Evolutionary conservation across 1,140 invertebrate species (phyloP).

Genomic region (Bicyclus anynana): DNA sequence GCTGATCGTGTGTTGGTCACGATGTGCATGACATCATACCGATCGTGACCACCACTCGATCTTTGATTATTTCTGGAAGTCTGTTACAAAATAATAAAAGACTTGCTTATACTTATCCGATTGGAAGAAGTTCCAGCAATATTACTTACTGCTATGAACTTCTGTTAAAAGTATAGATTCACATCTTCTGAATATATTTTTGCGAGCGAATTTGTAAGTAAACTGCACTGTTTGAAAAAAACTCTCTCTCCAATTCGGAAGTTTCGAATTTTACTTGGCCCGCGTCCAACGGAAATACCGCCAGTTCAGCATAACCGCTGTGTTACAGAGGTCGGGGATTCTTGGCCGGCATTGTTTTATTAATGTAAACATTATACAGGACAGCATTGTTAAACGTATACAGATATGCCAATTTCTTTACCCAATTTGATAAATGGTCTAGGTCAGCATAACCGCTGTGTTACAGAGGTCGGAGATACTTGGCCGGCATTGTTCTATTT

Average conservation of each 20-base stretch:
- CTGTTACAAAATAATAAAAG: no score
- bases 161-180: background rate
- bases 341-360: background rate
- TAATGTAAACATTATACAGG: background rate
- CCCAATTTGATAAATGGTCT: no score
- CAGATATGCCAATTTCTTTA: no score
- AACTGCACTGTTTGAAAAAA: background rate
- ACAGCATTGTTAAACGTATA: no score
- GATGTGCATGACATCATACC: no score
- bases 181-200: background rate
- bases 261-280: constrained; percentile 15
- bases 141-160: no score
- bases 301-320: constrained; percentile 6
- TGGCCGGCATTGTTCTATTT: background rate
- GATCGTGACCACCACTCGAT: no score
- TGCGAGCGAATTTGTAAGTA: background rate
- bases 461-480: background rate
- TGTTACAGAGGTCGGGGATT: background rate
- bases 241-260: constrained; percentile 1
- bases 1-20: no score
- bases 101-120: no score
- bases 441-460: constrained; percentile 6
- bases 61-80: no score
- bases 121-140: no score
- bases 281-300: constrained; percentile 10